phyloP scores from a whole-genome alignment of 2,113 vertebrate species.

The Esox niger region DNA sequence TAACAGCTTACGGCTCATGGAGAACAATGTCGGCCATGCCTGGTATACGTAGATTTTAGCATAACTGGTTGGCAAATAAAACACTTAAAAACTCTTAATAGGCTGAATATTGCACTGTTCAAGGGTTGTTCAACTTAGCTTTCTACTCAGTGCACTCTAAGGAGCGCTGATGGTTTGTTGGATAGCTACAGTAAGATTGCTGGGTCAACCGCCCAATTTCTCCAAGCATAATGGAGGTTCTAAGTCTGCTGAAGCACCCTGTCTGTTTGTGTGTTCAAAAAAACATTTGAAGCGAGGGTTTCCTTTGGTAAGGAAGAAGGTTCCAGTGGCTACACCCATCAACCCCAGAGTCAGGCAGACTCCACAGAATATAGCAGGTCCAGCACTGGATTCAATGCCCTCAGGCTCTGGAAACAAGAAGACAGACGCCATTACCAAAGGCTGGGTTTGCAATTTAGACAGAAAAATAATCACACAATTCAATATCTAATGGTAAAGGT shows the following conservation, averaged over 20 bases:
- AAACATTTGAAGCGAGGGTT: too few relatives aligned
- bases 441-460: too few relatives aligned
- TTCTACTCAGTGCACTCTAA: too few relatives aligned
- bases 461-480: neutral
- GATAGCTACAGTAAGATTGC: neutral
- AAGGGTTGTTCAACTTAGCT: too few relatives aligned
- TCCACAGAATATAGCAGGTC: constrained; percentile 42
- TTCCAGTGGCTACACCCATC: constrained; percentile 18
- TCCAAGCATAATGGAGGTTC: neutral
- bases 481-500: too few relatives aligned
- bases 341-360: neutral
- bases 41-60: too few relatives aligned
- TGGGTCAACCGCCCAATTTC: constrained; percentile 3
- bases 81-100: too few relatives aligned
- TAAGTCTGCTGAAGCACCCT: neutral
- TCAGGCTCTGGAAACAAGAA: constrained; percentile 34
- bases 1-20: too few relatives aligned
- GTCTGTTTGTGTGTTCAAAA: too few relatives aligned
- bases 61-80: too few relatives aligned
- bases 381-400: neutral
- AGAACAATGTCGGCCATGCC: too few relatives aligned
- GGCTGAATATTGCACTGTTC: too few relatives aligned
- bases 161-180: neutral
- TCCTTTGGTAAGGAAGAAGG: constrained; percentile 41
- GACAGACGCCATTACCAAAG: neutral